Conservation (phyloP, 2,888 invertebrate genomes). For the Asteroscopus sphinx region DNA sequence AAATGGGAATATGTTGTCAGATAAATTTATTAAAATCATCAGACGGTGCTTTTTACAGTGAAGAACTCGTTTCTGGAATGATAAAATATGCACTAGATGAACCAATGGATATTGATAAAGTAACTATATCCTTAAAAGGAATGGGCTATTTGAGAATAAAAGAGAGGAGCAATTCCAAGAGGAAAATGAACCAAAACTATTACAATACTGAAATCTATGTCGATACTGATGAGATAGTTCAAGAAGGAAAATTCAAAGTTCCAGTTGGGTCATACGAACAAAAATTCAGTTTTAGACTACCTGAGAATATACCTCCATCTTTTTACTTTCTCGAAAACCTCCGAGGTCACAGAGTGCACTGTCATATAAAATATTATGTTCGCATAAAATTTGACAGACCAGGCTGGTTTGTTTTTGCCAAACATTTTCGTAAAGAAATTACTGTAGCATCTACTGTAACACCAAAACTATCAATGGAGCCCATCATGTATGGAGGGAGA, state of each 20-base stretch:
- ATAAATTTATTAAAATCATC: constrained; percentile 61
- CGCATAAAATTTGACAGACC: constrained; percentile 65
- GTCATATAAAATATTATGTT: constrained; percentile 64
- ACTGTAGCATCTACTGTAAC: constrained; percentile 59
- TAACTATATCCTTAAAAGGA: constrained; percentile 46
- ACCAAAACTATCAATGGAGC: constrained; percentile 55
- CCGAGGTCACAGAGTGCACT: constrained; percentile 38
- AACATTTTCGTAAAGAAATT: constrained; percentile 63
- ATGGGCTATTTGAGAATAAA: constrained; percentile 26
- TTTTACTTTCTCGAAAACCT: constrained; percentile 42
- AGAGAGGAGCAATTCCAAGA: constrained; percentile 14
- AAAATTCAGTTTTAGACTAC: constrained; percentile 62
- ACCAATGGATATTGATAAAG: constrained; percentile 59
- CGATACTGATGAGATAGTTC: constrained; percentile 28
- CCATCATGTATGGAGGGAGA: constrained; percentile 57
- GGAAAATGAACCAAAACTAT: constrained; percentile 19
- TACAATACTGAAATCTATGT: constrained; percentile 27
- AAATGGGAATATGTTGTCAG: constrained; percentile 67
- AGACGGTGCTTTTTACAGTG: constrained; percentile 60
- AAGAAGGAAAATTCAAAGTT: constrained; percentile 29
- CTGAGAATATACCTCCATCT: constrained; percentile 60
- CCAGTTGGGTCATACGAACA: constrained; percentile 55
- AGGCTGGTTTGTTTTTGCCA: constrained; percentile 60
- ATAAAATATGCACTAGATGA: constrained; percentile 65
- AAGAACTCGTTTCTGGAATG: constrained; percentile 61